phyloP scores from a whole-genome alignment of 2,113 vertebrate genomes.

The Epinephelus fuscoguttatus region DNA sequence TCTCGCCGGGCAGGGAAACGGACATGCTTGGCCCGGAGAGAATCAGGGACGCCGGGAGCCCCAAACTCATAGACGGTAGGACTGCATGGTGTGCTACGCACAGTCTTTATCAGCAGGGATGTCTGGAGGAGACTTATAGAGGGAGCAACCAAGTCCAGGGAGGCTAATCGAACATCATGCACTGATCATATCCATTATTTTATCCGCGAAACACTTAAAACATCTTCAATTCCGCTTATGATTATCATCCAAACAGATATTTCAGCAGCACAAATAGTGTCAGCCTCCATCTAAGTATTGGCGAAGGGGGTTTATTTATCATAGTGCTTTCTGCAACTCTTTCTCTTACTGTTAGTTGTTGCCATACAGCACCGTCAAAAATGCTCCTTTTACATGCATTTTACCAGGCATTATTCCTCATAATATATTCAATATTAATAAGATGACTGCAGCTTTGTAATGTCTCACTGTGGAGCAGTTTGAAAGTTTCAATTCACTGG shows the following conservation, averaged over 20 bases:
- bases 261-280: neutral
- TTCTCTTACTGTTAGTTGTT: neutral
- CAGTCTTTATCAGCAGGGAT: neutral
- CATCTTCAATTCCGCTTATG: neutral
- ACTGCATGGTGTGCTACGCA: neutral
- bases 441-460: neutral
- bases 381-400: neutral
- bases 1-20: conserved; percentile 91
- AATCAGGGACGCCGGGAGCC: conserved; percentile 90
- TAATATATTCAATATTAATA: neutral
- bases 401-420: neutral
- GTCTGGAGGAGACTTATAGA: neutral
- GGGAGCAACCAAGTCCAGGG: neutral
- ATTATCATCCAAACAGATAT: neutral
- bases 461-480: neutral
- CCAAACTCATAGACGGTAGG: conserved; percentile 95
- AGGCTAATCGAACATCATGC: neutral
- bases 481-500: conserved; percentile 27
- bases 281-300: no score
- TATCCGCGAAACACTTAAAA: conserved; percentile 14
- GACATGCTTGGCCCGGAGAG: conserved; percentile 93
- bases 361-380: neutral
- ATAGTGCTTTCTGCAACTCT: no score
- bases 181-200: neutral
- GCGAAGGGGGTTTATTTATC: no score